Percentiles rank a stretch among this genome's conserved stretches.
phyloP scores from a whole-genome alignment of 2,888 invertebrate species.

The Sarcophaga caerulescens region DNA sequence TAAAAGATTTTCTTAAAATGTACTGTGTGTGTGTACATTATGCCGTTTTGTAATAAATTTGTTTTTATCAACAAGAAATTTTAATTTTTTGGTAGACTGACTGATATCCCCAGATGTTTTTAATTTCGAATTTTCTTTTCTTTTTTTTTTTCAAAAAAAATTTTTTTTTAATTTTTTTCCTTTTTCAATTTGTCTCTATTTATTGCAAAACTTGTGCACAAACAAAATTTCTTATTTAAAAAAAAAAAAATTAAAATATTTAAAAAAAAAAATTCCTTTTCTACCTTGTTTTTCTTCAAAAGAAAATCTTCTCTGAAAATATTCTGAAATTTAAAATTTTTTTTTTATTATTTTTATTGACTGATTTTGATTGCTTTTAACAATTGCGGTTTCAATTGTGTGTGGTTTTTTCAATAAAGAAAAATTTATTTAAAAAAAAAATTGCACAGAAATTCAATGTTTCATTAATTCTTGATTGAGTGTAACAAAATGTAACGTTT shows the following conservation, averaged over 20 bases:
- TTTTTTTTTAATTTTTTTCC: conserved; percentile 2
- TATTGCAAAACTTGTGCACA: neutral
- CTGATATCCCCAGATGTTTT: conserved; percentile 49
- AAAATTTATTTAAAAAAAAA: conserved; percentile 3
- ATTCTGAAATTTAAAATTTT: neutral
- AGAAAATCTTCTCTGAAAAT: neutral
- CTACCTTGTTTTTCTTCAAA: too few relatives aligned
- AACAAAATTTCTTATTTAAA: neutral
- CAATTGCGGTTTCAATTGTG: conserved; percentile 53
- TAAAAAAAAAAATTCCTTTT: conserved; percentile 12
- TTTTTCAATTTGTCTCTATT: neutral
- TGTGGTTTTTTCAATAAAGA: conserved; percentile 25
- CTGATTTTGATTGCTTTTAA: conserved; percentile 42
- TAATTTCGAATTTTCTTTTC: conserved; percentile 16
- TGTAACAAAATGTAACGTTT: conserved; percentile 46
- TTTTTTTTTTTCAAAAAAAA: neutral
- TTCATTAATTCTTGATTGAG: conserved; percentile 57
- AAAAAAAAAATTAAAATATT: neutral
- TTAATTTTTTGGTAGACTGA: conserved; percentile 16
- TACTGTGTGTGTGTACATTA: too few relatives aligned
- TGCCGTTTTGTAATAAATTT: conserved; percentile 18
- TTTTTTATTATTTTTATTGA: conserved; percentile 30
- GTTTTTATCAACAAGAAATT: conserved; percentile 17
- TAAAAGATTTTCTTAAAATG: neutral
- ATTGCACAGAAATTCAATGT: conserved; percentile 43